Conservation (phyloP, 2,113 vertebrate species). For the Typhlomys cinereus region DNA sequence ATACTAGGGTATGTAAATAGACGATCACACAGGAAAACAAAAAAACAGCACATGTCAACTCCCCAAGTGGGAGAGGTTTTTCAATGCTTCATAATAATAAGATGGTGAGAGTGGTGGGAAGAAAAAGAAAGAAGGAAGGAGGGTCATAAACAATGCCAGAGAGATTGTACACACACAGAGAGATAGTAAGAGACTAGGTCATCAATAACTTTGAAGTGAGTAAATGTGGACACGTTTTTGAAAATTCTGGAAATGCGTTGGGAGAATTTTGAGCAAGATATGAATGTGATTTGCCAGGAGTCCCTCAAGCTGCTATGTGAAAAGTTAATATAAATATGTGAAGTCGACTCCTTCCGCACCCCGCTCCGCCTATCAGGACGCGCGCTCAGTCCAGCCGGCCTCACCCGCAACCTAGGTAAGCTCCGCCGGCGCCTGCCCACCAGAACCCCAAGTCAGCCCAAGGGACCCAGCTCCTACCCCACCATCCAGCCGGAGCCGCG, state of each 20-base stretch:
- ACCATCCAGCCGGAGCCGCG: too few relatives aligned
- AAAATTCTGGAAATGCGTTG: not conserved
- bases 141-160: not conserved
- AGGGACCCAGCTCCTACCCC: too few relatives aligned
- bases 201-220: accelerated
- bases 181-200: too few relatives aligned
- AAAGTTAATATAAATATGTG: too few relatives aligned
- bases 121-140: too few relatives aligned
- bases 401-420: too few relatives aligned
- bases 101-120: not conserved
- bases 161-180: too few relatives aligned
- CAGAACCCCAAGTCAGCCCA: too few relatives aligned
- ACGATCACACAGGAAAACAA: not conserved
- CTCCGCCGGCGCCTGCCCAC: too few relatives aligned
- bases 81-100: not conserved
- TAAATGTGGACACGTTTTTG: not conserved
- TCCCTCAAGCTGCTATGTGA: not conserved
- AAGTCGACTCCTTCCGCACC: too few relatives aligned
- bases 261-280: not conserved
- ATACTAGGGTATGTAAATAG: not conserved
- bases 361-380: too few relatives aligned
- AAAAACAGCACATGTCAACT: not conserved
- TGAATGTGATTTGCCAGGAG: not conserved
- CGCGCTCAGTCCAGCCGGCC: too few relatives aligned
- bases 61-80: not conserved